phyloP scores from a whole-genome alignment of 2,113 vertebrate species.

The Scolopax mira region DNA sequence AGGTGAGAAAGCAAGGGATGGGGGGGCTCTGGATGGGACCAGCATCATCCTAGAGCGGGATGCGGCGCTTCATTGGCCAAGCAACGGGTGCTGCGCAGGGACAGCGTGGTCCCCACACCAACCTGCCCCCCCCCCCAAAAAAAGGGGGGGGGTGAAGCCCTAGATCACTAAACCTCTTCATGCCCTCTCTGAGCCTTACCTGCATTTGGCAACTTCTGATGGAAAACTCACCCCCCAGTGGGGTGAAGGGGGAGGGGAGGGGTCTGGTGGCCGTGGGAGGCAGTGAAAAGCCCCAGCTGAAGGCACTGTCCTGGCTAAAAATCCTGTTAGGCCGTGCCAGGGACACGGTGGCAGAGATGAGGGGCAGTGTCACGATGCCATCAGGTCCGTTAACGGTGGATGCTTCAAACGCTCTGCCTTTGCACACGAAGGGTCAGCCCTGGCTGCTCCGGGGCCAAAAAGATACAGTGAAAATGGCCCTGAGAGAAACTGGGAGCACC shows the following conservation, averaged over 20 bases:
- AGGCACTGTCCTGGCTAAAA: neutral
- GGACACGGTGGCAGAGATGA: neutral
- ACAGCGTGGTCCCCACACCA: fast-evolving
- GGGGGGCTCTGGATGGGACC: neutral
- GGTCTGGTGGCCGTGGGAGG: neutral
- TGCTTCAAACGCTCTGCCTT: neutral
- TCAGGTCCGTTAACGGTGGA: neutral
- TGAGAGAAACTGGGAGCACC: neutral
- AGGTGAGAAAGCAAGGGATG: neutral
- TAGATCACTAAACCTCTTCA: fast-evolving
- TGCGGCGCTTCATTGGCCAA: fast-evolving
- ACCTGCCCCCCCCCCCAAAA: fast-evolving
- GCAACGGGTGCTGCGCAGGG: neutral
- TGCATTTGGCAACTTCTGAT: neutral
- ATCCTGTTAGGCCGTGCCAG: neutral
- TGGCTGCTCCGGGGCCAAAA: neutral
- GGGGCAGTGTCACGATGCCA: neutral
- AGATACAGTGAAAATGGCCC: neutral
- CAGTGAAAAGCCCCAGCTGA: neutral
- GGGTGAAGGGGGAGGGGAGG: neutral
- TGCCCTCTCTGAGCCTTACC: neutral
- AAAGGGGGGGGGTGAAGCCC: fast-evolving
- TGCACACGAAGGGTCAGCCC: neutral
- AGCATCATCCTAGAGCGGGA: neutral
- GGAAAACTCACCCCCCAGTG: neutral